Evolutionary conservation across 1,140 invertebrate genomes (phyloP).

Genomic region (Drusus annulatus): DNA sequence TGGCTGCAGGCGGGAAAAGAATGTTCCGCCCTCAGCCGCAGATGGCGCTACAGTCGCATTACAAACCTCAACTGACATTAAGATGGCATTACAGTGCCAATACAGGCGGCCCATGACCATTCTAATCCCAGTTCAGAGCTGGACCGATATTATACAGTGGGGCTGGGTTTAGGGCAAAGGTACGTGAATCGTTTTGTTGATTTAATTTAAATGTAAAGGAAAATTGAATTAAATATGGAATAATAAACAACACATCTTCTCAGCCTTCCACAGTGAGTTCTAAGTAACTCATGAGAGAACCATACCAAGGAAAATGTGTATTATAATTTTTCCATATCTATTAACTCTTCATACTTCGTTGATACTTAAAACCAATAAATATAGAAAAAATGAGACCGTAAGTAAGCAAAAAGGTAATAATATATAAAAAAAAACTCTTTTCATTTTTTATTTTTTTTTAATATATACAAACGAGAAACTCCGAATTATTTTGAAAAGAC

Average conservation of each 20-base stretch:
- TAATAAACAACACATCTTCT: background rate
- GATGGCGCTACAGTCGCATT: conserved; percentile 29
- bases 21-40: conserved; percentile 1
- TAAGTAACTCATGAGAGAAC: too few relatives aligned
- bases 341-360: too few relatives aligned
- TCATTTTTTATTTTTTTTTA: too few relatives aligned
- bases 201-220: background rate
- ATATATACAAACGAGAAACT: too few relatives aligned
- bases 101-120: conserved; percentile 7
- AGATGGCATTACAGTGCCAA: conserved; percentile 6
- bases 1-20: background rate
- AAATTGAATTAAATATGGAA: background rate
- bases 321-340: too few relatives aligned
- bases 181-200: background rate
- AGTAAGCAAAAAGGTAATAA: too few relatives aligned
- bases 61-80: background rate
- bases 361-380: too few relatives aligned
- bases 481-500: too few relatives aligned
- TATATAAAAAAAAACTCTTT: too few relatives aligned
- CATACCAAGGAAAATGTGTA: too few relatives aligned
- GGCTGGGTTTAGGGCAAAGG: background rate
- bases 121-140: background rate
- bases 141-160: background rate
- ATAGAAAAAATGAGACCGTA: too few relatives aligned
- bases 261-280: too few relatives aligned